These are phyloP conservation scores for Danio choprae DNA, from an alignment of 2,797 vertebrate genomes.

Conservation along the genomic window DNA sequence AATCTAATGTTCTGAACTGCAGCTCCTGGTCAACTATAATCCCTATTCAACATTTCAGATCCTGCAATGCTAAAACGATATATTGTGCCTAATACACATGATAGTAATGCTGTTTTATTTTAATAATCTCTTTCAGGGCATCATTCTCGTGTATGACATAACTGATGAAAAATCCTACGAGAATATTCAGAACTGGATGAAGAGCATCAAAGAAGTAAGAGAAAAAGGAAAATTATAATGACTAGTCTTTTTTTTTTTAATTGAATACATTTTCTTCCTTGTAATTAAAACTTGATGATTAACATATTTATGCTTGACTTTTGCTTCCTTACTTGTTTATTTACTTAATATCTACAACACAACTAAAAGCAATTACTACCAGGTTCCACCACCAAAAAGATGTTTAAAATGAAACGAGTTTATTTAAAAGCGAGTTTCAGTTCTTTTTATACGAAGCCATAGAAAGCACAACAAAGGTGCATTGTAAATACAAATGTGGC, in stretches of 20 bases:
- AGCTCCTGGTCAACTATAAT: too few species aligned
- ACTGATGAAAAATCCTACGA: constrained; percentile 94
- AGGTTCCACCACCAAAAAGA: background rate
- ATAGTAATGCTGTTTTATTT: background rate
- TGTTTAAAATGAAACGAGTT: background rate
- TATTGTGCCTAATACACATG: background rate
- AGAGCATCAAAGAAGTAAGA: constrained; percentile 92
- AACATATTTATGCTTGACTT: background rate
- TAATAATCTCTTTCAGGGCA: constrained; percentile 79
- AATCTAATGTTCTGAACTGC: too few species aligned
- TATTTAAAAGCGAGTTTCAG: constrained; percentile 35
- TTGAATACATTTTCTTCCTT: background rate
- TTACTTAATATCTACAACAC: background rate
- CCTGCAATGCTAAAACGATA: too few species aligned
- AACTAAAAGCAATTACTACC: background rate
- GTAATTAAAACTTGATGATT: background rate
- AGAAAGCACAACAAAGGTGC: constrained; percentile 20
- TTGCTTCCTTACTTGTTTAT: too few species aligned
- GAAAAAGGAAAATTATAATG: background rate
- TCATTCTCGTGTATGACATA: constrained; percentile 96
- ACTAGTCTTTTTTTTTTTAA: background rate
- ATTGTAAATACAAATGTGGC: background rate
- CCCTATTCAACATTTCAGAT: too few species aligned
- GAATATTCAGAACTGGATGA: constrained; percentile 98
- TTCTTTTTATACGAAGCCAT: constrained; percentile 26